phyloP scores from a whole-genome alignment of 2,113 vertebrate genomes.

The Prionailurus bengalensis region DNA sequence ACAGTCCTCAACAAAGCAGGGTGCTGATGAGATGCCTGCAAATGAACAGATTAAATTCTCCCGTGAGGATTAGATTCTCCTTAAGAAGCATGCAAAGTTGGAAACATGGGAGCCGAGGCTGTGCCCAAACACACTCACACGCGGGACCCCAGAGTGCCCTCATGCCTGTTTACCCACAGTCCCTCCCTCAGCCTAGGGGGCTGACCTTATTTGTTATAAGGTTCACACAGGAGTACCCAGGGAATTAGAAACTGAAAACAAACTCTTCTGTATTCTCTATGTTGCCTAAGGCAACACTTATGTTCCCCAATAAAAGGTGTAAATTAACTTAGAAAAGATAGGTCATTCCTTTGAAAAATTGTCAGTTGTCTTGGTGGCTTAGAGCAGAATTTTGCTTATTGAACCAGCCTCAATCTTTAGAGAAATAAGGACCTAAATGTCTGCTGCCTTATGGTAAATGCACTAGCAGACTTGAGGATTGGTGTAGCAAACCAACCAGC shows the following conservation, averaged over 20 bases:
- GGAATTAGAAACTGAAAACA: constrained; percentile 78
- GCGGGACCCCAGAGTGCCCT: background rate
- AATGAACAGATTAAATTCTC: constrained; percentile 80
- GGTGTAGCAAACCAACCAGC: background rate
- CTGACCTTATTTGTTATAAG: constrained; percentile 74
- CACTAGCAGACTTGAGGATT: background rate
- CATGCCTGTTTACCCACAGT: background rate
- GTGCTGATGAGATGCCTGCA: constrained; percentile 80
- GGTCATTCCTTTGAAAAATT: constrained; percentile 78
- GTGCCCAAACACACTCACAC: background rate
- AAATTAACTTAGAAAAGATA: constrained; percentile 84
- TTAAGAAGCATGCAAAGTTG: constrained; percentile 65
- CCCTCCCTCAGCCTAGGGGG: background rate
- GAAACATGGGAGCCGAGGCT: background rate
- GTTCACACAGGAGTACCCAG: constrained; percentile 65
- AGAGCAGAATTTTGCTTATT: constrained; percentile 80
- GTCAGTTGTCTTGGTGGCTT: constrained; percentile 64
- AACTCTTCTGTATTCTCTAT: constrained; percentile 72
- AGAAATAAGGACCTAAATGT: constrained; percentile 15
- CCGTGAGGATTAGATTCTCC: constrained; percentile 73
- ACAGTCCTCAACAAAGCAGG: constrained; percentile 81
- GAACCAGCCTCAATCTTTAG: constrained; percentile 64
- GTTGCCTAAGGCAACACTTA: constrained; percentile 73
- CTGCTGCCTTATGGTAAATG: background rate
- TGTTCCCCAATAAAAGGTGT: constrained; percentile 74